Evolutionary conservation across 2,888 invertebrate species (phyloP), one percentile per base, ranked within the genome.

Genomic region (Stenolophus ochropezus): DNA sequence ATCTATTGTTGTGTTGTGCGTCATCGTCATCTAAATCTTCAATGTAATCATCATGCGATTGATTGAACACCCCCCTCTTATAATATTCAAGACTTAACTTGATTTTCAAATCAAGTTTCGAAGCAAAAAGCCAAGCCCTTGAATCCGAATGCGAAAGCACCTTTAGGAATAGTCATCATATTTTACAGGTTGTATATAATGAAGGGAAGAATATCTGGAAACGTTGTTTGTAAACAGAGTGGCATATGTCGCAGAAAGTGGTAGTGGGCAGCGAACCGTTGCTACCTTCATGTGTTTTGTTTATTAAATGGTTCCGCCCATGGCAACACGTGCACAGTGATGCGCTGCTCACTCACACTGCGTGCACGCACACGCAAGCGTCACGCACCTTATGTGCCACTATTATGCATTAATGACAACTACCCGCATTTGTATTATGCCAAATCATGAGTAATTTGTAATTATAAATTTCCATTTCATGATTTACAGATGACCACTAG

Each of bases 251-350:
- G 56, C 25, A 27, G 14, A 69, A 11, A 25, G 58, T 23, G 27
- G 61, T 25, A 25, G 65, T 69, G 65, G 20, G 77, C 77, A 77
- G 42, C 61, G 77, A 77, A 77, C 61, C 77, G 23, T 77, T 2
- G 47, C 77, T 77, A 77, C 61, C 77, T 42, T 27, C 61, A 16
- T 77, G 61, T 77, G 47, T 47, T 77, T 77, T 77, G 61, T 77
- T 77, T 77, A 77, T 77, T 77, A 77, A 77, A 77, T 77, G 77
- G 58, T 25, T 16, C 76, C 76, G 76, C 76, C 76, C 33, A 27
- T 58, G 53, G 23, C 61, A 56, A 77, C 61, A 61, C 58, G 77
- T 77, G 77, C 77, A 77, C 61, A 49, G 27, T 51, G 56, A 76
- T 77, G 77, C 77, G 61, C 58, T 61, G 47, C 61, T 58, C 51